A percentile compares a stretch with the other conserved stretches of the same genome.
phyloP scores from a whole-genome alignment of 2,113 vertebrate genomes.

The Scomber scombrus region DNA sequence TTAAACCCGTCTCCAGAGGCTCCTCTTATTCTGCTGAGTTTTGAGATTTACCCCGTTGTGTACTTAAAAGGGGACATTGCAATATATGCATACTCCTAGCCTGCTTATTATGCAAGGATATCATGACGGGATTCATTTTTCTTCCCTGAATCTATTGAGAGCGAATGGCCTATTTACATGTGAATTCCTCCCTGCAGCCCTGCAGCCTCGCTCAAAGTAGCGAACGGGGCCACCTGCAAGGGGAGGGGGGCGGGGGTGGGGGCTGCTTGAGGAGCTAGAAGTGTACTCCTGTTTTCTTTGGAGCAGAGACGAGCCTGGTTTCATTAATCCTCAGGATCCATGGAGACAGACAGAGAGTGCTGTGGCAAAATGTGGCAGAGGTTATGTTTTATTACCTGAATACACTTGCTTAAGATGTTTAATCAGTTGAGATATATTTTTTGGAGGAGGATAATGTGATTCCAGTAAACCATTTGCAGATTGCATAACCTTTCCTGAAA shows the following conservation, averaged over 20 bases:
- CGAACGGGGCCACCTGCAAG: conserved; percentile 75
- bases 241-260: conserved; percentile 41
- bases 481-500: no score
- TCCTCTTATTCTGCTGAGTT: conserved; percentile 54
- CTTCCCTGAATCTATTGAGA: conserved; percentile 65
- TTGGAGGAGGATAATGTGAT: no score
- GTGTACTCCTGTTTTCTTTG: conserved; percentile 76
- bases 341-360: conserved; percentile 41
- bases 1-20: conserved; percentile 34
- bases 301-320: conserved; percentile 70
- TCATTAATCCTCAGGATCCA: conserved; percentile 73
- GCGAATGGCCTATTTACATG: conserved; percentile 84
- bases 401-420: no score
- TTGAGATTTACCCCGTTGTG: conserved; percentile 42
- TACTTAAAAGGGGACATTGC: conserved; percentile 38
- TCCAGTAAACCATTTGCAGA: no score
- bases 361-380: conserved; percentile 59
- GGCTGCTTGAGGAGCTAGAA: conserved; percentile 53
- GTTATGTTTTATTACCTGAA: not conserved
- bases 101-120: conserved; percentile 72
- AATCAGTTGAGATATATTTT: no score
- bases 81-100: conserved; percentile 27
- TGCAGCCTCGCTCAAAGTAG: conserved; percentile 65
- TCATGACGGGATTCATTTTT: conserved; percentile 78
- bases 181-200: conserved; percentile 78